Evolutionary conservation across 1,140 invertebrate genomes (phyloP), one percentile per base, ranked within the genome.

Genomic region (Matsumurasca onukii): DNA sequence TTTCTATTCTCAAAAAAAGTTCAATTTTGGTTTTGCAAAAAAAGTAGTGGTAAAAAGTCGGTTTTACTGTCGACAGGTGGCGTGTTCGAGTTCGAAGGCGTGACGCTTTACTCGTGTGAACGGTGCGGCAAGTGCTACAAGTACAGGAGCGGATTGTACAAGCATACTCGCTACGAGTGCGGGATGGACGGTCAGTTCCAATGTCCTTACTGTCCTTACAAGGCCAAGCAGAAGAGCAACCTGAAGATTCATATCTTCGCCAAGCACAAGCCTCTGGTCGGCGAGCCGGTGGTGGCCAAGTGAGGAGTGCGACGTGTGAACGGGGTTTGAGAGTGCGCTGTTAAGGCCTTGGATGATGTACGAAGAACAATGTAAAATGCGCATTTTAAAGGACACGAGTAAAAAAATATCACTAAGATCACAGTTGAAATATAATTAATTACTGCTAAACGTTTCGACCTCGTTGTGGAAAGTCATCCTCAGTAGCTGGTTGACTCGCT

Each of bases 141-240:
- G 20, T 80, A 80, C 62, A 86, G 84, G 34, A 86, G 84, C 22
- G 76, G 87, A 30, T 62, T 77, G 39, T 66, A 71, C 31, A 69
- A 71, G 20, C 76, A 77, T 29, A 80, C 82, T 71, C 80, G 75
- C 68, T 82, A 80, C 77, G 84, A 85, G 67, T 86, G 85, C 70
- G 90, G 89, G 72, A 90, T 90, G 78, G 89, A 90, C 78, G 89
- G 89, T 1, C 88, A 91, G 77, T 91, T 91, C 77, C 86, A 88
- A 73, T 92, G 90, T 79, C 86, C 87, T 5, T 88, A 88, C 78
- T 92, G 90, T 78, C 86, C 90, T 1, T 91, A 91, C 78, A 85
- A 86, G 68, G 88, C 88, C 71, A 91, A 91, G 76, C 79, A 84
- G 25, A 86, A 85, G 72, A 81, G 81, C 1, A 84, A 86, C 63